Evolutionary conservation across 1,140 invertebrate genomes (phyloP), one percentile per base, ranked within the genome.

Genomic region (Drosophila asahinai): DNA sequence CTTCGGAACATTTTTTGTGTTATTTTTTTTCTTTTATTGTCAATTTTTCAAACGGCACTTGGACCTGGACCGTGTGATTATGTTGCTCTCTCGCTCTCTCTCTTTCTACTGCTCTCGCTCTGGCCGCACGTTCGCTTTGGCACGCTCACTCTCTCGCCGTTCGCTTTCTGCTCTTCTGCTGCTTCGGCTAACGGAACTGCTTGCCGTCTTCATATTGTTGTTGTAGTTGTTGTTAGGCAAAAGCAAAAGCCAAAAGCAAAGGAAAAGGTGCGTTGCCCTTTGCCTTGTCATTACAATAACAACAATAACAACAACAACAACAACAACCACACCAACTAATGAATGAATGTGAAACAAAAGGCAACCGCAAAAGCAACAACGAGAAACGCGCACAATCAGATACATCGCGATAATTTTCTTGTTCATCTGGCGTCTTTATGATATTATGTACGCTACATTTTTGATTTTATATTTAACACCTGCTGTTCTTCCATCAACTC

Each of bases 11-110:
- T 52, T 59, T 51, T 77, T 73, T 40, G 54, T 57, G 36, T 57
- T 52, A 5, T 19, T 54, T 52, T 27, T 54, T 48, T 57, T 57
- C 38, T 76, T 84, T 76, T 81, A 70, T 75, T 86, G 65, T 80
- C 59, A 74, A 86, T 81, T 86, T 83, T 87, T 89, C 77, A 89
- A 87, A 87, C 80, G 72, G 80, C 71, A 86, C 75, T 86, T 76
- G 71, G 81, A 79, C 77, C 64, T 71, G 64, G 55, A 73, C 67
- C 68, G 67, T 73, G 70, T 73, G 70, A 72, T 73, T 73, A 47
- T 73, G 54, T 51, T 72, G 19, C 67, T 60, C 27, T 72, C 67
- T 47, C 43, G 43, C 54, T 71, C 52, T 71, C 52, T 15, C n/a
- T 59, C 38, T 67, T 38, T 62, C 42, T 22, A 61, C 25, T 17